A percentile compares a stretch with the other conserved stretches of the same genome.
Conservation (phyloP, 2,797 vertebrate species). For the Sebastes melanostomus region DNA sequence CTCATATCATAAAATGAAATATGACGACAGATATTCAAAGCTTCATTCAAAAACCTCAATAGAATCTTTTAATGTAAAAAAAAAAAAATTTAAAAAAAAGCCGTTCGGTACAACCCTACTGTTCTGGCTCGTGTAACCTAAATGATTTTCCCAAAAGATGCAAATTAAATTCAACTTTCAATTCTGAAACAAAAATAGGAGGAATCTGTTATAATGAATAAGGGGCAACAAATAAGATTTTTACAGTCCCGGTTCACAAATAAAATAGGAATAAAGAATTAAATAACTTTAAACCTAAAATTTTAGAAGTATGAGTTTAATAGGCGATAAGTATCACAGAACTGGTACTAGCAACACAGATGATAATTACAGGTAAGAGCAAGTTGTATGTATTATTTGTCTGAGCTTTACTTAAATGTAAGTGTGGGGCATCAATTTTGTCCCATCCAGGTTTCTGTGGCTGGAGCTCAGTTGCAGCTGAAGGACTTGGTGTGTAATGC, state of each 20-base stretch:
- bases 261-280: background rate
- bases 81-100: no score
- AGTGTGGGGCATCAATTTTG: background rate
- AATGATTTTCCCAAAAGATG: background rate
- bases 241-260: background rate
- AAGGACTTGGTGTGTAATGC: constrained; percentile 82
- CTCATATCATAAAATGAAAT: no score
- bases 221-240: background rate
- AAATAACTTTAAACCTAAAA: background rate
- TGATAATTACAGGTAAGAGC: background rate
- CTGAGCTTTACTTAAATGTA: background rate
- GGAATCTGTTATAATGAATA: background rate
- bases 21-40: no score
- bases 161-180: background rate
- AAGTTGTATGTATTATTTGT: background rate
- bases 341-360: background rate
- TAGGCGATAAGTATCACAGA: background rate
- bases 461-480: constrained; percentile 63
- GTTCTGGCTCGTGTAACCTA: background rate
- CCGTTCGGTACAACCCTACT: no score
- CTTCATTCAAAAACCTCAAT: no score
- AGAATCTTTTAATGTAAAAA: no score
- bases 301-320: background rate
- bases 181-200: background rate
- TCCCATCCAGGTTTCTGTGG: constrained; percentile 69